Conservation (phyloP, 2,797 vertebrate genomes). For the Platalea minor region DNA sequence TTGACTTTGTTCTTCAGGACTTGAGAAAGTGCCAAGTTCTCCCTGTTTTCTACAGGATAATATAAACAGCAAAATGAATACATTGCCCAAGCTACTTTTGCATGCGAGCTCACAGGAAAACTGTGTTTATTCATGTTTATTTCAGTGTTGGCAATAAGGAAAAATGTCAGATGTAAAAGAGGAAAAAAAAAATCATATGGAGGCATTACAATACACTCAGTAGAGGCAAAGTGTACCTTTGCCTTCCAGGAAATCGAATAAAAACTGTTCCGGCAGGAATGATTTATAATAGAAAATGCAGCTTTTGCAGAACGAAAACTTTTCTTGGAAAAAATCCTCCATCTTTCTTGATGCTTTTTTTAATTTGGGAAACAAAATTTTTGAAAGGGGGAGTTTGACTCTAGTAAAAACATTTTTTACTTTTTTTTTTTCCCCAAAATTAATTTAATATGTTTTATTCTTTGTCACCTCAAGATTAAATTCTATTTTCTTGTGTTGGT, state of each 20-base stretch:
- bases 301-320: neutral
- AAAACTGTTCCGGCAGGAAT: neutral
- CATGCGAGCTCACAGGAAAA: constrained; percentile 21
- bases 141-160: constrained; percentile 18
- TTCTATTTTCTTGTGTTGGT: neutral
- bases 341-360: neutral
- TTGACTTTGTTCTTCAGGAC: neutral
- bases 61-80: constrained; percentile 21
- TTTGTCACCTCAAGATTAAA: neutral
- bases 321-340: neutral
- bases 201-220: neutral
- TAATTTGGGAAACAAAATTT: neutral
- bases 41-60: neutral
- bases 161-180: constrained; percentile 16
- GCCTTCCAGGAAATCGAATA: neutral
- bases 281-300: neutral
- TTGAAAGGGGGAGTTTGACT: neutral
- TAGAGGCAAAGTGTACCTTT: neutral
- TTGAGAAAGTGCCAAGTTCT: constrained; percentile 1
- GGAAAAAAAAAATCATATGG: neutral
- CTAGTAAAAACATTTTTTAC: neutral
- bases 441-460: neutral
- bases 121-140: constrained; percentile 31
- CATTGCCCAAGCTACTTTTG: neutral
- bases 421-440: neutral